Evolutionary conservation across 92 coral and sea anemone genomes (phyloP), one percentile per base, ranked within the genome.

Genomic region (Phenganax marumi): DNA sequence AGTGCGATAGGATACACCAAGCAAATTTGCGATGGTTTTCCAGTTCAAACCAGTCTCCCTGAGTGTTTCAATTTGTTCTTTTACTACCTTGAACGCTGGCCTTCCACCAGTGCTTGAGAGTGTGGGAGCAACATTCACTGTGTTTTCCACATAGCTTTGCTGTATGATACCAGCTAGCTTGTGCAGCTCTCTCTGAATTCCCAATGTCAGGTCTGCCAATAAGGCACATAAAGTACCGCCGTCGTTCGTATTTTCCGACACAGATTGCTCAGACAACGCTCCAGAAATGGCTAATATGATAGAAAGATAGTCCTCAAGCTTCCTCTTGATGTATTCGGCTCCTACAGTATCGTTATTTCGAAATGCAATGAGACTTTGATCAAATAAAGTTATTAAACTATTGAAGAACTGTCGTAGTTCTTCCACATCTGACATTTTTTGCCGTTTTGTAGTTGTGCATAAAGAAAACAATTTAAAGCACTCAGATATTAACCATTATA

Each of bases 21-120:
- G 81, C 16, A 76, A 76, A 50, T 25, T 51, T 51, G 80, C 24
- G 11, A 53, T 75, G 24, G 63, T 53, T 23, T 51, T 50, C 80
- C 80, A 75, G 63, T 75, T 75, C 63, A 75, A 46, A 13, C 80
- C 80, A 50, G 80, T 75, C 16, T 75, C 80, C n/a, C 80, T 50
- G 23, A 75, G 46, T 13, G 33, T 14, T 46, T 75, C 80, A 46
- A 76, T 52, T 14, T 46, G 21, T 17, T 76, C 81, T 52, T 76
- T 76, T 55, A 12, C 14, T 55, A 55, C 7, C 2, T 55, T n/a
- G 61, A 55, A 55, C 14, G 81, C 81, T 11, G 81, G 81, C 52
- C 81, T 76, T 50, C 81, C 81, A 10, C 81, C 81, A 12, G 81
- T 50, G 58, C 68, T 76, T 71, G 33, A 10, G 48, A 52, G 21